Conservation (phyloP, 2,888 invertebrate species). For the Leptopilina syphax region DNA sequence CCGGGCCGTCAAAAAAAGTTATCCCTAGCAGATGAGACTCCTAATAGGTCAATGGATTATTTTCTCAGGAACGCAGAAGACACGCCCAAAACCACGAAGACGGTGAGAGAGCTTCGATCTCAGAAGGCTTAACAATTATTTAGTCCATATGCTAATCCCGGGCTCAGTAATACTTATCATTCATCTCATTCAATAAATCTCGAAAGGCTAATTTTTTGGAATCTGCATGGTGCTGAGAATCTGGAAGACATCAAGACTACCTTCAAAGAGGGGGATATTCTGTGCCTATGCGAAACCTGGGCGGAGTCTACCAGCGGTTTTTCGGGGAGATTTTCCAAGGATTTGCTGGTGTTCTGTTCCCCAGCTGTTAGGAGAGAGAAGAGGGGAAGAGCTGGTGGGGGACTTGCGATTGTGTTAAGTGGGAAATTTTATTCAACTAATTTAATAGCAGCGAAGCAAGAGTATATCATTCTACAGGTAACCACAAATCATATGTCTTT, state of each 20-base stretch:
- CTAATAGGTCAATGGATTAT: neutral
- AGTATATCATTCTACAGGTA: too few species aligned
- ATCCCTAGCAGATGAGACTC: neutral
- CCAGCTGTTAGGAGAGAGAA: neutral
- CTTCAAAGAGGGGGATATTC: neutral
- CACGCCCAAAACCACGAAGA: neutral
- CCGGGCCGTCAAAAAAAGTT: neutral
- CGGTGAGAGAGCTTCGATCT: neutral
- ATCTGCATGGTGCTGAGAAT: neutral
- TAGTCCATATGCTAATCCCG: neutral
- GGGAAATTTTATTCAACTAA: too few species aligned
- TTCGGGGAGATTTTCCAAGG: neutral
- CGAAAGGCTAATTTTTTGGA: neutral
- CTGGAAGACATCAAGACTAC: neutral
- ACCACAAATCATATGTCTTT: too few species aligned
- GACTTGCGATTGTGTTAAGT: neutral
- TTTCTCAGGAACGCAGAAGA: neutral
- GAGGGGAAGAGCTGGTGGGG: neutral
- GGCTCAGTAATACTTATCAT: neutral
- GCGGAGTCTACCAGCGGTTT: neutral
- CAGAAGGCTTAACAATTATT: neutral
- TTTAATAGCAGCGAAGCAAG: too few species aligned
- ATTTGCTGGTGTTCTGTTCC: neutral
- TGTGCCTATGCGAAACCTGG: neutral
- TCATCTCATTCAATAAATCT: too few species aligned